Conservation (phyloP, 2,113 vertebrate species). For the Zosterops lateralis region DNA sequence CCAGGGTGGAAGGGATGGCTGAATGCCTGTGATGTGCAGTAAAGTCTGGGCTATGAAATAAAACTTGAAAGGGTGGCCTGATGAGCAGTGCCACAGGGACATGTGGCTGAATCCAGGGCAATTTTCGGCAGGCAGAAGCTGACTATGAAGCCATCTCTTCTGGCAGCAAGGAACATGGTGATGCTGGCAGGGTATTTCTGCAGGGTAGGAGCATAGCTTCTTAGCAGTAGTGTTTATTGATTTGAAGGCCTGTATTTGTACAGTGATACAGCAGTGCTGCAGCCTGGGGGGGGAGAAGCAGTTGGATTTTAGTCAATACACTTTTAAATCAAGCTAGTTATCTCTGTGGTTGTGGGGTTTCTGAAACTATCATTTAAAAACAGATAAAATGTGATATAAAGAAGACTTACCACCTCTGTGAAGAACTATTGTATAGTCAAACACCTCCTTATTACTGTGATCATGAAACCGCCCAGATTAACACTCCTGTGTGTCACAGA, state of each 20-base stretch:
- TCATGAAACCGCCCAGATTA: neutral
- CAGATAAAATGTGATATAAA: neutral
- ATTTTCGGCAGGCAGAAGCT: neutral
- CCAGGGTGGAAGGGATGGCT: neutral
- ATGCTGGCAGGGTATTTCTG: neutral
- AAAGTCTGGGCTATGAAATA: neutral
- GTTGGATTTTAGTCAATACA: neutral
- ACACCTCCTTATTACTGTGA: neutral
- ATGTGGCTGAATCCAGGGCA: accelerated
- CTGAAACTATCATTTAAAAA: neutral
- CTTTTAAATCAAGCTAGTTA: neutral
- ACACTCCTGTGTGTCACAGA: neutral
- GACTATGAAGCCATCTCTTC: neutral
- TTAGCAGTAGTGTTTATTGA: neutral
- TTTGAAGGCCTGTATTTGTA: neutral
- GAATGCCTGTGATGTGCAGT: neutral
- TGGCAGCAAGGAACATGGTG: neutral
- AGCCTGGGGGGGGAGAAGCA: neutral
- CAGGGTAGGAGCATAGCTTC: neutral
- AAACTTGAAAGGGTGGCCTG: accelerated
- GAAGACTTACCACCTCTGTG: neutral
- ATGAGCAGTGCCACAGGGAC: accelerated
- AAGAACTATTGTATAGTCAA: neutral
- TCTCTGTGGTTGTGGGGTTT: neutral
- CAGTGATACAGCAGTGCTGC: neutral